phyloP scores from a whole-genome alignment of 2,888 invertebrate genomes.

The Microplitis manilae region DNA sequence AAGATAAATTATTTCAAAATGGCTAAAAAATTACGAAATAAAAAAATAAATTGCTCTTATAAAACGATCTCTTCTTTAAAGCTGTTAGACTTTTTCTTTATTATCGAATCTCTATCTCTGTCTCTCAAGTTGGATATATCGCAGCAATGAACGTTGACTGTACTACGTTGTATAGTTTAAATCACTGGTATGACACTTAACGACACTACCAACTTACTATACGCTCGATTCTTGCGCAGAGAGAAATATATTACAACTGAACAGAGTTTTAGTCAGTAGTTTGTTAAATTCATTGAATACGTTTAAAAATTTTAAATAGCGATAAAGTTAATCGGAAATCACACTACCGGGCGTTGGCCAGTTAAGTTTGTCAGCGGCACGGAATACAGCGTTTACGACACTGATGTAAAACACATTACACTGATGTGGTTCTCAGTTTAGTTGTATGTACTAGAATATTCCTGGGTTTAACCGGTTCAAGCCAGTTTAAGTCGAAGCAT shows the following conservation, averaged over 20 bases:
- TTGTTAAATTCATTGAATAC: neutral
- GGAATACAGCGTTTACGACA: conserved; percentile 3
- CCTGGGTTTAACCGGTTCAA: conserved; percentile 64
- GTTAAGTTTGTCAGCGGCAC: neutral
- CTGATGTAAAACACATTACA: conserved; percentile 26
- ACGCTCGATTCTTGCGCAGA: neutral
- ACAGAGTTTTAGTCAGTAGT: conserved; percentile 14
- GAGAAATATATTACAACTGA: neutral
- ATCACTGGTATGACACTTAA: neutral
- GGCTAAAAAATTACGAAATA: neutral
- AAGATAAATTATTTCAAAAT: neutral
- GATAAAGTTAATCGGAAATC: neutral
- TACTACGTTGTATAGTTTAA: neutral
- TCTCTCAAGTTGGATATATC: too few species aligned
- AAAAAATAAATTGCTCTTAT: neutral
- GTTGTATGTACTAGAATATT: conserved; percentile 2
- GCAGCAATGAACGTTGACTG: neutral
- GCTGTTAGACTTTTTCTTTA: conserved; percentile 19
- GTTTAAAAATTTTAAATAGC: conserved; percentile 15
- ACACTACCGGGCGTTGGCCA: conserved; percentile 20
- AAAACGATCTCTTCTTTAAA: neutral
- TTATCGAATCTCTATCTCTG: conserved; percentile 22
- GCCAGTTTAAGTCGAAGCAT: conserved; percentile 59
- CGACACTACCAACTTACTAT: neutral
- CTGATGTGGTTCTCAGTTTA: conserved; percentile 49